Evolutionary conservation across 2,888 invertebrate genomes (phyloP).

Genomic region (Phaonia tiefii): DNA sequence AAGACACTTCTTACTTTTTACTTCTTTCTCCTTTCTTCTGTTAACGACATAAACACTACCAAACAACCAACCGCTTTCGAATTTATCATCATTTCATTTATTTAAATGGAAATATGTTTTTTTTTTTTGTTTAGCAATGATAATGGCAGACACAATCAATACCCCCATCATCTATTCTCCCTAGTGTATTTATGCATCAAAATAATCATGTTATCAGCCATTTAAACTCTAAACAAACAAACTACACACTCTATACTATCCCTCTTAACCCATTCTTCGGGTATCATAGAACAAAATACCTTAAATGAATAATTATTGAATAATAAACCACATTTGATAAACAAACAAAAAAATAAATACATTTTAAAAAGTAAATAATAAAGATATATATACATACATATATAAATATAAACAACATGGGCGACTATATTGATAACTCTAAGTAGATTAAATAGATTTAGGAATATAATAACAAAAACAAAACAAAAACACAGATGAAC

Average conservation of each 20-base stretch:
- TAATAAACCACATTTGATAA: constrained; percentile 31
- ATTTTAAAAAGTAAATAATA: constrained; percentile 39
- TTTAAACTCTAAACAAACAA: background rate
- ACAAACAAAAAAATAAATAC: constrained; percentile 38
- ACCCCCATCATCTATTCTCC: constrained; percentile 26
- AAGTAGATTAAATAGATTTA: constrained; percentile 26
- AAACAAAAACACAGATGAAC: background rate
- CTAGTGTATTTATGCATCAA: constrained; percentile 39
- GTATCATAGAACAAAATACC: background rate
- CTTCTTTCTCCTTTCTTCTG: background rate
- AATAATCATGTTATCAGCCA: constrained; percentile 35
- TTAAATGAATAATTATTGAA: background rate
- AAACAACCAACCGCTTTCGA: background rate
- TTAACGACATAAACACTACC: background rate
- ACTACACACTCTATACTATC: background rate
- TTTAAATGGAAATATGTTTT: too few species aligned
- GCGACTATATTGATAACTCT: constrained; percentile 46
- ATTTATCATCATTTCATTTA: background rate
- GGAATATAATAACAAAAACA: constrained; percentile 33
- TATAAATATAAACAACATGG: constrained; percentile 29
- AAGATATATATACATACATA: constrained; percentile 27
- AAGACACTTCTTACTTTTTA: constrained; percentile 35
- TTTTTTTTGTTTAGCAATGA: too few species aligned
- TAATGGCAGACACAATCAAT: background rate
- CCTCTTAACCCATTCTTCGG: background rate